Base-by-base conservation (phyloP, 2,888 invertebrate genomes). In the Campaea margaritaria region DNA sequence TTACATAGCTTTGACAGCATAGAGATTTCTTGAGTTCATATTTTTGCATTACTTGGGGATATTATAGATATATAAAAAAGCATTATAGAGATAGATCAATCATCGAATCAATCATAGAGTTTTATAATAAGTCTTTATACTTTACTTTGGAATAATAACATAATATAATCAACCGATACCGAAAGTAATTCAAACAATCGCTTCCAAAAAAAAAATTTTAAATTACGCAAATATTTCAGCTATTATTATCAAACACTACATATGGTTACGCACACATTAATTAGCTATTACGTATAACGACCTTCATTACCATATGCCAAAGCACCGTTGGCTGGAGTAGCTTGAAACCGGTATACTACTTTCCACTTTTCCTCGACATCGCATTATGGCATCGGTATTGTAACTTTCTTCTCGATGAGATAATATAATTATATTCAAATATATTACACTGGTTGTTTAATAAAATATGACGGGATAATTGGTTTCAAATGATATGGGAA, bases 341-440 rank as follows among this genome's bases (percentile, higher is more conserved):
- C 65, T 62, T 52, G 43, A 63, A 84, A 89, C 89, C 86, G 85
- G 90, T 86, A 72, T 16, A 28, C 51, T 44, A 82, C 90, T 91
- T 91, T 91, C 91, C 70, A 90, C 89, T 90, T 90, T 90, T 86
- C 79, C 71, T 68, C 67, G 43, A 75, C 73, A 73, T 67, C 59
- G 61, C 70, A 77, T 83, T 89, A 90, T 86, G 82, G 69, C 86
- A 88, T 85, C 79, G 66, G 85, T 87, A 90, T 89, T 47, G 52
- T 83, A 67, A 83, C 89, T 91, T 90, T 86, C 86, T 77, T 86
- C 78, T 73, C 75, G 81, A 84, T 89, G 89, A 87, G 82, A 85
- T 90, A 89, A 91, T 80, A 72, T 55, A 51, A 55, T 56, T 47
- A 46, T 50, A 45, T 46, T 31, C 38, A 66, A 79, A 74, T 80